Evolutionary conservation across 2,113 vertebrate genomes (phyloP).

Genomic region (Vulpes lagopus): DNA sequence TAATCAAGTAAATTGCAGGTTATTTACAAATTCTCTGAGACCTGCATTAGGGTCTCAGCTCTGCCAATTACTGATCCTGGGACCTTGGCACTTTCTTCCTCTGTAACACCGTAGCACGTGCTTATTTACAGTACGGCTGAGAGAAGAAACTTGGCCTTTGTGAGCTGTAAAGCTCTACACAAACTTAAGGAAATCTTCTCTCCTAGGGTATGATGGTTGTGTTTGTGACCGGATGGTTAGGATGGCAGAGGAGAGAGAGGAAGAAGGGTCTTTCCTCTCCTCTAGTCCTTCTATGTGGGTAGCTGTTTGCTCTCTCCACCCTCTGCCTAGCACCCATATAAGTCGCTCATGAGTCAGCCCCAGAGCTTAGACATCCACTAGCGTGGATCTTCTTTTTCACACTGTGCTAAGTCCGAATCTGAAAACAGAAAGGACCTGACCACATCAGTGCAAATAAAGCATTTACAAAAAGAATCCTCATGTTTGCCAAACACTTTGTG

Average conservation of each 20-base stretch:
- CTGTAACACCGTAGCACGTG: neutral
- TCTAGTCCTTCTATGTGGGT: neutral
- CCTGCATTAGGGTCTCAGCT: neutral
- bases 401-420: neutral
- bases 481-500: neutral
- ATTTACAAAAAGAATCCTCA: neutral
- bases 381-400: neutral
- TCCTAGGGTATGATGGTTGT: neutral
- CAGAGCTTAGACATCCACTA: neutral
- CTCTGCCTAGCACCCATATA: neutral
- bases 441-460: neutral
- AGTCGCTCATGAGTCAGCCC: neutral
- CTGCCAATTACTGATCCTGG: neutral
- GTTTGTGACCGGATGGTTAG: neutral
- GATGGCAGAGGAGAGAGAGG: neutral
- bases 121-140: neutral
- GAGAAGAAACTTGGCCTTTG: neutral
- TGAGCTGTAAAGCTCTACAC: neutral
- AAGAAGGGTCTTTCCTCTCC: neutral
- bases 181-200: neutral
- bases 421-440: conserved; percentile 2
- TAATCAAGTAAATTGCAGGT: neutral
- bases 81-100: neutral
- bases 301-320: neutral
- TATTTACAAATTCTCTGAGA: neutral